Evolutionary conservation across 2,888 invertebrate genomes (phyloP).

Genomic region (Clepsis dumicolana): DNA sequence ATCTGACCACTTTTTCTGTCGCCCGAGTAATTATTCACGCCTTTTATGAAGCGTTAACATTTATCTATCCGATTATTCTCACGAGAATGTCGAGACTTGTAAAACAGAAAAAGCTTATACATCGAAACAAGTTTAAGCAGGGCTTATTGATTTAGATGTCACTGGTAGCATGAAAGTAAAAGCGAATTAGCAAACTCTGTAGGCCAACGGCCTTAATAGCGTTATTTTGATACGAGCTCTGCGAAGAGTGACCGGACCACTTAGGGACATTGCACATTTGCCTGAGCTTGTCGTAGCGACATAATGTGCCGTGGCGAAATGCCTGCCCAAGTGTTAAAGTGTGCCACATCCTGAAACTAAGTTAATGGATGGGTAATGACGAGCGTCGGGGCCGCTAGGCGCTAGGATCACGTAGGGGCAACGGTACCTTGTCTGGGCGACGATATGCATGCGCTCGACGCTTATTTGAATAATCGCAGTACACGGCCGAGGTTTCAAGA

Average conservation of each 20-base stretch:
- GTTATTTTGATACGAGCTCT: slow-evolving; percentile 30
- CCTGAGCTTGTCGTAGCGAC: slow-evolving; percentile 4
- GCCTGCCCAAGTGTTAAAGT: slow-evolving; percentile 62
- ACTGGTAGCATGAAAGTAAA: slow-evolving; percentile 40
- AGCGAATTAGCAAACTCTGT: slow-evolving; percentile 23
- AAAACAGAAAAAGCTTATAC: slow-evolving; percentile 22
- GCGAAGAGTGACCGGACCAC: slow-evolving; percentile 1
- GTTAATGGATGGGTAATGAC: slow-evolving; percentile 73
- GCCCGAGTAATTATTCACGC: slow-evolving; percentile 75
- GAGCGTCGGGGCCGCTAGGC: slow-evolving; percentile 65
- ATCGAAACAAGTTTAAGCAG: slow-evolving; percentile 20
- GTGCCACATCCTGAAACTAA: slow-evolving; percentile 74
- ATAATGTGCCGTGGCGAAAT: slow-evolving; percentile 51
- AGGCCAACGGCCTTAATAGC: slow-evolving; percentile 31
- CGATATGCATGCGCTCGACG: slow-evolving; percentile 58
- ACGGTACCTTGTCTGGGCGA: slow-evolving; percentile 66
- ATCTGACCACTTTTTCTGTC: slow-evolving; percentile 74
- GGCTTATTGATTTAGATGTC: slow-evolving; percentile 38
- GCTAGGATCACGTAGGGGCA: slow-evolving; percentile 77
- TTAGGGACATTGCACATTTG: slow-evolving; percentile 18
- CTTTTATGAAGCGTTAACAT: slow-evolving; percentile 72
- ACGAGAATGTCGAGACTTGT: slow-evolving; percentile 58
- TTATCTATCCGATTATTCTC: slow-evolving; percentile 58
- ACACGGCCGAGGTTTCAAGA: slow-evolving; percentile 48
- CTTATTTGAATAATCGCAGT: slow-evolving; percentile 77